Conservation (phyloP, 2,113 vertebrate species). For the Pogona vitticeps region DNA sequence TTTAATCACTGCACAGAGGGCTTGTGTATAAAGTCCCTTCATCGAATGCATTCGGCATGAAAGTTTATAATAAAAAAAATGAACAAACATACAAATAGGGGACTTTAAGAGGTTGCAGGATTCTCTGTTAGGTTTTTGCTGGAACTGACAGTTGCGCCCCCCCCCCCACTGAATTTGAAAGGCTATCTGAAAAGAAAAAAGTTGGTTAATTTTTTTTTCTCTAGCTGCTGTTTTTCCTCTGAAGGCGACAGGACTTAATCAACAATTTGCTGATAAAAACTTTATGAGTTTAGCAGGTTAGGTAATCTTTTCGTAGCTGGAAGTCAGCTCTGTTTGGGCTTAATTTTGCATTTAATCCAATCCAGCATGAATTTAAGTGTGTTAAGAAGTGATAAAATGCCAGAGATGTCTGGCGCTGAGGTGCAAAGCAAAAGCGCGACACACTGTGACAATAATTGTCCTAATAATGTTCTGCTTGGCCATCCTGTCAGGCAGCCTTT, state of each 20-base stretch:
- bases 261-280: background rate
- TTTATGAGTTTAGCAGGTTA: background rate
- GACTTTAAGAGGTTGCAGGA: no score
- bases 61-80: no score
- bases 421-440: background rate
- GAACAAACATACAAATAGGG: no score
- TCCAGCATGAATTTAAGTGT: slow-evolving; percentile 9
- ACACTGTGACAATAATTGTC: background rate
- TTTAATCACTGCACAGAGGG: no score
- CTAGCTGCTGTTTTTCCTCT: background rate
- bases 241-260: background rate
- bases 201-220: background rate
- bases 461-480: background rate
- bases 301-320: slow-evolving; percentile 1
- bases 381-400: background rate
- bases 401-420: background rate
- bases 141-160: no score
- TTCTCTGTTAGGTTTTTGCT: no score
- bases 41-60: no score
- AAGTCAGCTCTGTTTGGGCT: background rate
- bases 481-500: background rate
- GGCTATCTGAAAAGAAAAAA: slow-evolving; percentile 8
- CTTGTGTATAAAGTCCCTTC: no score
- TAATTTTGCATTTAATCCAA: slow-evolving; percentile 22
- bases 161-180: background rate